These are phyloP conservation scores for Cheilosia soror DNA, from an alignment of 2,888 invertebrate genomes.

Conservation along the genomic window DNA sequence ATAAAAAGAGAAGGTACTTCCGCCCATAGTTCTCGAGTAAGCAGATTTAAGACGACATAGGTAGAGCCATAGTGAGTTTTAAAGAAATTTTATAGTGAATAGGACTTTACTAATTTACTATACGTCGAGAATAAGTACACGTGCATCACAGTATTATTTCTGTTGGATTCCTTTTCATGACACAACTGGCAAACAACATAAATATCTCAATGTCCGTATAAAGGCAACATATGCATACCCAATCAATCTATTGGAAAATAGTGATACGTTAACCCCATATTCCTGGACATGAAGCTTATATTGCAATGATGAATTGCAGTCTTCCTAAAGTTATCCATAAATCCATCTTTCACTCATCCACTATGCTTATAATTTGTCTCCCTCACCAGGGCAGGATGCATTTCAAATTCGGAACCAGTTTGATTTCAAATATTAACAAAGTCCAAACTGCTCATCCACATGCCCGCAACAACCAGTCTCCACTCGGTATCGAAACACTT, in stretches of 20 bases:
- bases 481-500: background rate
- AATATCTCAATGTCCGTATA: background rate
- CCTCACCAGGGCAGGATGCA: background rate
- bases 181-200: background rate
- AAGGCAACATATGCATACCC: background rate
- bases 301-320: slow-evolving; percentile 5
- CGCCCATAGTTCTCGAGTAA: too few relatives aligned
- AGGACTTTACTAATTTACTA: too few relatives aligned
- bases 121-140: too few relatives aligned
- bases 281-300: background rate
- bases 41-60: too few relatives aligned
- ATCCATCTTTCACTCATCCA: background rate
- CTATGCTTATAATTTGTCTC: background rate
- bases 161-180: background rate
- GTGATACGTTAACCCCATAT: background rate
- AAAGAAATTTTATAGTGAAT: too few relatives aligned
- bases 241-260: background rate
- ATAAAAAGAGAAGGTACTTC: too few relatives aligned
- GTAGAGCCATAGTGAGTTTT: too few relatives aligned
- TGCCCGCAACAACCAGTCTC: background rate
- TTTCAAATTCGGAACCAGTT: background rate
- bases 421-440: slow-evolving; percentile 14
- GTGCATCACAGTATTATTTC: too few relatives aligned
- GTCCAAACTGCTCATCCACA: slow-evolving; percentile 8
- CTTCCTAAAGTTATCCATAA: background rate